phyloP scores from a whole-genome alignment of 2,113 vertebrate genomes.

The Nannobrachium achirus region DNA sequence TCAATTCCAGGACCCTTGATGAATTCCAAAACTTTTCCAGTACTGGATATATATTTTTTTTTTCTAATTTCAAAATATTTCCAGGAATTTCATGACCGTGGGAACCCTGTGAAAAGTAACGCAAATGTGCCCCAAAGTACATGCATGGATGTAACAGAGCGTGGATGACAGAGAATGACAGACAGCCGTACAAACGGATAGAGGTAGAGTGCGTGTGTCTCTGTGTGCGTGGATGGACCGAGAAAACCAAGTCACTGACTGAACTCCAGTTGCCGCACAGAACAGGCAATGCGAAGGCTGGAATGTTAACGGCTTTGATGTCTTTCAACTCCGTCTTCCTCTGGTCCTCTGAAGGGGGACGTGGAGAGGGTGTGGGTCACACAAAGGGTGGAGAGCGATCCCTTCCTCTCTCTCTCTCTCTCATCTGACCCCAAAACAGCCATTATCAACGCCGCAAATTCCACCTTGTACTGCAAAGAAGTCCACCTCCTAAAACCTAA shows the following conservation, averaged over 20 bases:
- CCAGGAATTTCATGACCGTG: no score
- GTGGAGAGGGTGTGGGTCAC: slow-evolving; percentile 20
- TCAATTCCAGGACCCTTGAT: no score
- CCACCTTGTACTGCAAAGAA: slow-evolving; percentile 42
- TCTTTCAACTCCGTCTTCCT: slow-evolving; percentile 47
- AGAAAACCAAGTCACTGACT: neutral
- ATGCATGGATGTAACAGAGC: no score
- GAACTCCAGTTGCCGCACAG: slow-evolving; percentile 34
- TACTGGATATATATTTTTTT: no score
- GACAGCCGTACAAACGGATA: no score
- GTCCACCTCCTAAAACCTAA: slow-evolving; percentile 51
- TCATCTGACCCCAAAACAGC: slow-evolving; percentile 42
- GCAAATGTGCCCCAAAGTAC: no score
- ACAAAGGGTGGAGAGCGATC: slow-evolving; percentile 18
- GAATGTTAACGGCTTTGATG: slow-evolving; percentile 62
- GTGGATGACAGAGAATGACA: no score
- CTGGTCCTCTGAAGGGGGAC: slow-evolving; percentile 27
- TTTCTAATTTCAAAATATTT: no score
- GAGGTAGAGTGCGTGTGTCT: slow-evolving; percentile 3
- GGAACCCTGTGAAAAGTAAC: no score
- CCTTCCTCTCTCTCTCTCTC: slow-evolving; percentile 49
- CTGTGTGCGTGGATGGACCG: slow-evolving; percentile 18
- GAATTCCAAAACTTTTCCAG: no score
- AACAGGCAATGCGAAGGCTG: slow-evolving; percentile 36
- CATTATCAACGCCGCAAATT: slow-evolving; percentile 32